phyloP scores from a whole-genome alignment of 1,140 invertebrate genomes.

The Campoletis sonorensis region DNA sequence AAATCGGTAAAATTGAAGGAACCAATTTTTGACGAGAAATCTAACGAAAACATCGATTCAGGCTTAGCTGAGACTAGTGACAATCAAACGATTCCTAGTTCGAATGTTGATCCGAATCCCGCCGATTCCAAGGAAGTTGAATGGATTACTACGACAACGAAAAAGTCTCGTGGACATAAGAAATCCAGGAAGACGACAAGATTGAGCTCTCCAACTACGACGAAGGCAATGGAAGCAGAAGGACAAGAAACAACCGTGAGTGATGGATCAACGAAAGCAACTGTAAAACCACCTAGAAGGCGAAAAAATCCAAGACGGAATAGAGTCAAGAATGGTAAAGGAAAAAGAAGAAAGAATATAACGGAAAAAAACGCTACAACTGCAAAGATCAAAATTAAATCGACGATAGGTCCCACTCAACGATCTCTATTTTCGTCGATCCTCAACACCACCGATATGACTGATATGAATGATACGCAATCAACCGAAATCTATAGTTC shows the following conservation, averaged over 20 bases:
- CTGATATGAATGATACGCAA: neutral
- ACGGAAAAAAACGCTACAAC: constrained; percentile 13
- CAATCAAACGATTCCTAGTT: constrained; percentile 21
- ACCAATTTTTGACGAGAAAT: constrained; percentile 19
- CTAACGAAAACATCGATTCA: constrained; percentile 53
- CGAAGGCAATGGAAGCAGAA: neutral
- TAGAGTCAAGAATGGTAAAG: constrained; percentile 17
- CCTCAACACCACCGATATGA: neutral
- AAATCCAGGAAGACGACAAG: neutral
- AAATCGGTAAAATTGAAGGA: neutral
- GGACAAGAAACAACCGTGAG: neutral
- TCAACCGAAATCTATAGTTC: neutral
- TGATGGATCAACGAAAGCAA: constrained; percentile 8
- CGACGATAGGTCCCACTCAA: neutral
- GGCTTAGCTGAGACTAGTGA: constrained; percentile 49
- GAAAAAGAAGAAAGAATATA: constrained; percentile 27
- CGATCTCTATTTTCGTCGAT: neutral
- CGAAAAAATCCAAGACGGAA: constrained; percentile 14
- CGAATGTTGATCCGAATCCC: neutral
- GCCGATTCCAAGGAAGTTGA: constrained; percentile 11
- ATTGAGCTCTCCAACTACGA: neutral
- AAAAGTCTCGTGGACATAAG: neutral
- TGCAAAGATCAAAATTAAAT: neutral
- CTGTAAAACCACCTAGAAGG: constrained; percentile 37
- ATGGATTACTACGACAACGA: constrained; percentile 12